A percentile compares a stretch with the other conserved stretches of the same genome.
These are phyloP conservation scores for Chlamydotis undulata DNA, from an alignment of 2,113 vertebrate genomes.

Conservation along the genomic window DNA sequence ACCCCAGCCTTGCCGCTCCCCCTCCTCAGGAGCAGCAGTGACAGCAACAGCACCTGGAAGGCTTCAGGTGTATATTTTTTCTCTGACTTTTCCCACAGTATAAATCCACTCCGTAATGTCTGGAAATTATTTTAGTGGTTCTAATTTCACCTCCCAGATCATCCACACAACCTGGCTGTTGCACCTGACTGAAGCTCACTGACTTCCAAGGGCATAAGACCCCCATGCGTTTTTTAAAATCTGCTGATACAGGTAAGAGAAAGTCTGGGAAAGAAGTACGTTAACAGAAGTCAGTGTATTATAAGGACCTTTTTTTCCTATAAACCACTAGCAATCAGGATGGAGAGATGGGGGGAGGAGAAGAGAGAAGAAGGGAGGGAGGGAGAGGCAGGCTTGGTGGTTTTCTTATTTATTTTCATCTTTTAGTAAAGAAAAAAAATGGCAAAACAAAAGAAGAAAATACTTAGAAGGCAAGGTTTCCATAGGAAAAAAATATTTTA, in stretches of 20 bases:
- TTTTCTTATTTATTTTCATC: background rate
- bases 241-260: background rate
- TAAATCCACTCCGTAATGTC: background rate
- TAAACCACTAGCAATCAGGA: background rate
- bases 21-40: background rate
- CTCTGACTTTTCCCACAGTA: background rate
- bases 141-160: background rate
- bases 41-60: background rate
- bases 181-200: background rate
- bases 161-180: background rate
- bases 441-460: slow-evolving; percentile 50
- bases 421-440: background rate
- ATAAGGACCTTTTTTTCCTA: background rate
- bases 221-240: background rate
- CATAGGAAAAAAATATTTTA: slow-evolving; percentile 99
- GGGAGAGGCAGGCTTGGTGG: background rate
- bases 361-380: background rate
- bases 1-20: accelerated
- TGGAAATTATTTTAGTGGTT: background rate
- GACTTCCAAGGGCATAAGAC: background rate
- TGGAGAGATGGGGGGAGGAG: background rate
- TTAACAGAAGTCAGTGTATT: background rate
- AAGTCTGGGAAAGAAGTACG: background rate
- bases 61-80: background rate
- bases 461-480: slow-evolving; percentile 79